Conservation (phyloP, 2,888 invertebrate genomes). For the Protonemura montana region DNA sequence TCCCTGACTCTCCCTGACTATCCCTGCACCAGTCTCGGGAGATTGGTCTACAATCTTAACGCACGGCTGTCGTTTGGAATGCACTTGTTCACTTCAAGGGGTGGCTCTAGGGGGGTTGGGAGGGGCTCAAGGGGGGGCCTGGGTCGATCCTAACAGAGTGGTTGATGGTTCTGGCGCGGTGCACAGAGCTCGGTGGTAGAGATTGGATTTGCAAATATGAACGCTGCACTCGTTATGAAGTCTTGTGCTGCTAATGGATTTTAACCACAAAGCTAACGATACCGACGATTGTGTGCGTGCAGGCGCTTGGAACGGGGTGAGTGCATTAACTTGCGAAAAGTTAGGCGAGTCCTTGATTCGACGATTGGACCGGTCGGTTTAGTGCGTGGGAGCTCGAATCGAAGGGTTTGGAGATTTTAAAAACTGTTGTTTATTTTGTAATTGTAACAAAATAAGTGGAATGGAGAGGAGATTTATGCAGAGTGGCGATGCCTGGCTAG, state of each 20-base stretch:
- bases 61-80: not conserved
- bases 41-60: not conserved
- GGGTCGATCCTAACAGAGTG: not conserved
- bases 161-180: not conserved
- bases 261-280: not conserved
- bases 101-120: too few relatives aligned
- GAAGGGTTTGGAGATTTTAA: too few relatives aligned
- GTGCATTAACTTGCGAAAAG: not conserved
- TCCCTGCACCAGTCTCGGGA: not conserved
- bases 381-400: too few relatives aligned
- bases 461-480: too few relatives aligned
- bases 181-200: not conserved
- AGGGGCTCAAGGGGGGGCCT: too few relatives aligned
- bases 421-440: too few relatives aligned
- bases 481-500: too few relatives aligned
- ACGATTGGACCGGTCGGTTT: too few relatives aligned
- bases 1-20: too few relatives aligned
- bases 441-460: too few relatives aligned
- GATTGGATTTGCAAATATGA: slow-evolving; percentile 7
- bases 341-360: too few relatives aligned
- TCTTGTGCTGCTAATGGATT: not conserved
- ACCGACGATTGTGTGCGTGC: not conserved
- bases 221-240: not conserved
- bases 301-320: not conserved
- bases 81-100: not conserved